Evolutionary conservation across 2,797 vertebrate species (phyloP).

Genomic region (Philypnodon macrostomus): DNA sequence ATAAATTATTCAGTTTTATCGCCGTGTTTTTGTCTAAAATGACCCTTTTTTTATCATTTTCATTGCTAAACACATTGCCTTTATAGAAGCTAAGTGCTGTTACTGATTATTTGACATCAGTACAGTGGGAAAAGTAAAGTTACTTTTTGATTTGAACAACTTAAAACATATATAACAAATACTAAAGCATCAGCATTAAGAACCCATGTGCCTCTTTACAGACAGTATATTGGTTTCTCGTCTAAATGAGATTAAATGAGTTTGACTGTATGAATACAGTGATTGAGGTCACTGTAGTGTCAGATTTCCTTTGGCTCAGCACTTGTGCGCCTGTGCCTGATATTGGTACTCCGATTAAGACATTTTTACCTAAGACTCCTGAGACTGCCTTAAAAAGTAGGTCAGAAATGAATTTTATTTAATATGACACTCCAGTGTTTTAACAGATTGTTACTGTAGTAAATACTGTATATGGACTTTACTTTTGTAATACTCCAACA

Average conservation of each 20-base stretch:
- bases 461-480: constrained; percentile 12
- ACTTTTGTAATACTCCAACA: constrained; percentile 20
- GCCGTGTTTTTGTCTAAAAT: no score
- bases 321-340: not conserved
- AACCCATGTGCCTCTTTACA: constrained; percentile 1
- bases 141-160: constrained; percentile 1
- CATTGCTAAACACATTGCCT: no score
- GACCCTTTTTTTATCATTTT: no score
- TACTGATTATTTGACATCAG: constrained; percentile 11
- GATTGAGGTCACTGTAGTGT: not conserved
- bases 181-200: not conserved
- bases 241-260: not conserved
- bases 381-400: constrained; percentile 9
- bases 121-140: no score
- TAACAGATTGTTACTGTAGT: constrained; percentile 15
- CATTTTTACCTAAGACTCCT: constrained; percentile 13
- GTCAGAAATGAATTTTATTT: constrained; percentile 11
- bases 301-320: constrained; percentile 2
- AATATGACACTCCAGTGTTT: constrained; percentile 38
- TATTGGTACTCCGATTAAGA: not conserved
- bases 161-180: no score
- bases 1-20: constrained; percentile 1
- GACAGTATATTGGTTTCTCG: not conserved
- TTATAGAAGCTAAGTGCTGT: no score
- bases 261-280: no score